Conservation (phyloP, 2,888 invertebrate genomes). For the Oxytorus armatus region DNA sequence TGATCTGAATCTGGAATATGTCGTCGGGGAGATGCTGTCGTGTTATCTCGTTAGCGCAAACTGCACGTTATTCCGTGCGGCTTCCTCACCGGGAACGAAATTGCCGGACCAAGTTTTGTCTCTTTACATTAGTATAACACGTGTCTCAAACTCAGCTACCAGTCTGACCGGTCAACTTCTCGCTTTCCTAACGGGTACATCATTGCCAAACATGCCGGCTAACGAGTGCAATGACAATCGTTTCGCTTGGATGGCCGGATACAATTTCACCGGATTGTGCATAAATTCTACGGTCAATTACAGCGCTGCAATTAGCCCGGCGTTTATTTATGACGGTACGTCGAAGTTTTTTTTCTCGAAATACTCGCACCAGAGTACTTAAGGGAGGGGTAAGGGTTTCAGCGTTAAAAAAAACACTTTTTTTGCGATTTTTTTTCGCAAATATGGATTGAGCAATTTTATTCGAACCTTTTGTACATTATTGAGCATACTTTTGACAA, state of each 20-base stretch:
- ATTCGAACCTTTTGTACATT: no score
- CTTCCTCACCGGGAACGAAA: conserved; percentile 86
- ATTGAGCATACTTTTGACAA: no score
- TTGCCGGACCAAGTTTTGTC: conserved; percentile 84
- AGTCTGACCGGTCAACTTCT: conserved; percentile 87
- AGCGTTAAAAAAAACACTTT: no score
- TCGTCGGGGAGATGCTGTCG: conserved; percentile 87
- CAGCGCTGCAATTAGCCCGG: conserved; percentile 92
- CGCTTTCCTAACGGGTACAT: conserved; percentile 87
- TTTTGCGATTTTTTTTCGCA: no score
- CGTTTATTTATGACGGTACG: conserved; percentile 90
- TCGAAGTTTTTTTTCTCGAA: not conserved
- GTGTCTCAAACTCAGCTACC: conserved; percentile 85
- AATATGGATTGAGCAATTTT: no score
- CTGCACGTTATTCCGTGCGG: conserved; percentile 88
- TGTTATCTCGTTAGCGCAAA: conserved; percentile 91
- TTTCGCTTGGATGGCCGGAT: conserved; percentile 87
- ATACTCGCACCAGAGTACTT: not conserved
- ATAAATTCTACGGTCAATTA: conserved; percentile 90
- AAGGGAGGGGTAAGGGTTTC: no score
- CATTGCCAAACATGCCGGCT: conserved; percentile 84
- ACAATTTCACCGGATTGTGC: conserved; percentile 89
- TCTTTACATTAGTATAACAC: conserved; percentile 88
- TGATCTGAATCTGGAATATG: conserved; percentile 68
- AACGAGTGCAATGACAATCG: conserved; percentile 81